A percentile compares a stretch with the other conserved stretches of the same genome.
phyloP scores from a whole-genome alignment of 2,888 invertebrate species.

The Meandrusa payeni region DNA sequence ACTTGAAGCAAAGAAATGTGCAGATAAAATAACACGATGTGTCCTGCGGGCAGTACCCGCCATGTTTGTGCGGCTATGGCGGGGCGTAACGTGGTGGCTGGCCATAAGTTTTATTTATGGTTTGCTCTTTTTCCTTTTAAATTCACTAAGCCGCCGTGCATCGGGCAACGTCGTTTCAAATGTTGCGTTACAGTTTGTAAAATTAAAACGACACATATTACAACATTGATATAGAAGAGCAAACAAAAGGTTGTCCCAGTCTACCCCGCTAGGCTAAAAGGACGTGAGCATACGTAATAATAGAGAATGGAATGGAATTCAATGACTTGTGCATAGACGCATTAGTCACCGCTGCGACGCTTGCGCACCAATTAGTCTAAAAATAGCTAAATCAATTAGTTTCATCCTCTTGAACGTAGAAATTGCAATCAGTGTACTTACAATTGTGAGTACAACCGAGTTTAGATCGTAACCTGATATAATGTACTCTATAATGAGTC shows the following conservation, averaged over 20 bases:
- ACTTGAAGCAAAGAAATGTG: too few relatives aligned
- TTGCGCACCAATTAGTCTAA: slow-evolving; percentile 20
- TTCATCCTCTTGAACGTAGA: slow-evolving; percentile 23
- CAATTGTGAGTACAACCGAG: slow-evolving; percentile 8
- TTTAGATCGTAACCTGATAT: slow-evolving; percentile 16
- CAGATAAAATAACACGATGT: too few relatives aligned
- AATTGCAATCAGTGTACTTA: slow-evolving; percentile 22
- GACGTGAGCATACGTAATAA: too few relatives aligned
- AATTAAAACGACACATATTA: too few relatives aligned
- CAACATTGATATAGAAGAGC: too few relatives aligned
- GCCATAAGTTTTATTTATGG: slow-evolving; percentile 15
- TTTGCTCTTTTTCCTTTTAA: slow-evolving; percentile 3
- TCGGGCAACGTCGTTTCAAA: too few relatives aligned
- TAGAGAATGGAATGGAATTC: too few relatives aligned
- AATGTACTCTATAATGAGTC: too few relatives aligned
- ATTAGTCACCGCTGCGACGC: slow-evolving; percentile 14
- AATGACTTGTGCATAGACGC: too few relatives aligned
- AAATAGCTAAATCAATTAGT: slow-evolving; percentile 26
- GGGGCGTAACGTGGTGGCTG: slow-evolving; percentile 14
- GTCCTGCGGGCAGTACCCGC: not conserved
- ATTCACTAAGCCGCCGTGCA: slow-evolving; percentile 6
- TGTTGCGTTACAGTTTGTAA: too few relatives aligned
- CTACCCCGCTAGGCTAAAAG: too few relatives aligned
- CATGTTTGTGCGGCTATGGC: not conserved
- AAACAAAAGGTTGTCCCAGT: too few relatives aligned